Percentiles rank a stretch among this genome's conserved stretches.
Conservation (phyloP, 2,113 vertebrate species). For the Mola mola region DNA sequence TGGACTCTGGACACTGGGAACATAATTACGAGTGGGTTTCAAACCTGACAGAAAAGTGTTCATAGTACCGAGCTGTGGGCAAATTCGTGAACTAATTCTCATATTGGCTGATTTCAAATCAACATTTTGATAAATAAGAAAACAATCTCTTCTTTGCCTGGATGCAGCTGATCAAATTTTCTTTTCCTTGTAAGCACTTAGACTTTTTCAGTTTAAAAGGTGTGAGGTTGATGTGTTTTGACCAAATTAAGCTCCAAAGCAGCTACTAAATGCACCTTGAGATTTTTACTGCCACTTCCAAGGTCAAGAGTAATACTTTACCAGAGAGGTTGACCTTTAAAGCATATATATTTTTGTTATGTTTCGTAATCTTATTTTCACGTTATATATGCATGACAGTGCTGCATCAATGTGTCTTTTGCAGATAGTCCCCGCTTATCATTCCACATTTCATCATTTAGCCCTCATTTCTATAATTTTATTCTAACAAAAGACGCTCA, state of each 20-base stretch:
- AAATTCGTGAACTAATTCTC: not conserved
- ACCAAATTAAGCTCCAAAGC: not conserved
- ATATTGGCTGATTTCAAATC: not conserved
- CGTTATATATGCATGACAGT: not conserved
- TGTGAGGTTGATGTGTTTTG: not conserved
- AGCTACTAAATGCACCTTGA: not conserved
- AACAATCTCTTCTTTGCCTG: no score
- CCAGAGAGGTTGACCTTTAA: not conserved
- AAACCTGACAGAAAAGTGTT: not conserved
- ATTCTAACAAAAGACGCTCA: slow-evolving; percentile 59
- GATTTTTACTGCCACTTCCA: not conserved
- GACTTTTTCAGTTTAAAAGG: no score
- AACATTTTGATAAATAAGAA: slow-evolving; percentile 1
- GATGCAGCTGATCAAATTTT: not conserved
- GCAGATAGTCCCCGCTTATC: slow-evolving; percentile 2
- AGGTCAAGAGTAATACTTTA: not conserved
- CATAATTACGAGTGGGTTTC: slow-evolving; percentile 10
- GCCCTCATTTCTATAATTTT: slow-evolving; percentile 60
- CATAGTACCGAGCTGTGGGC: not conserved
- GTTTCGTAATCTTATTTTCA: no score
- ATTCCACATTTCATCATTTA: slow-evolving; percentile 45
- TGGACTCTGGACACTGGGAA: slow-evolving; percentile 28
- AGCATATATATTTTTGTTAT: not conserved
- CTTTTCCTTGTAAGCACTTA: no score
- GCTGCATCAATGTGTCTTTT: not conserved